phyloP scores from a whole-genome alignment of 2,797 vertebrate genomes.

The Moxostoma hubbsi region DNA sequence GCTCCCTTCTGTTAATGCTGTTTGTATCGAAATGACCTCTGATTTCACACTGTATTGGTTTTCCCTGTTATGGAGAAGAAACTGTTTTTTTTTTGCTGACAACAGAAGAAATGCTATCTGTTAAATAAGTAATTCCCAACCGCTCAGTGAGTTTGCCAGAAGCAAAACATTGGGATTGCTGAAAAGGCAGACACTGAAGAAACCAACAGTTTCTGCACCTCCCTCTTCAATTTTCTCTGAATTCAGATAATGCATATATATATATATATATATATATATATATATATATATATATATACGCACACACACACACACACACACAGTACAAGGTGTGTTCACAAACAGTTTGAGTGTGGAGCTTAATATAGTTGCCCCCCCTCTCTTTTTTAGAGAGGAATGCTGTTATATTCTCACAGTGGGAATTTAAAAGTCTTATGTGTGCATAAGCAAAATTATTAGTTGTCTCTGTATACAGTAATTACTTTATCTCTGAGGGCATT shows the following conservation, averaged over 20 bases:
- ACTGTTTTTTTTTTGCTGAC: slow-evolving; percentile 80
- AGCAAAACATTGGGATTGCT: slow-evolving; percentile 82
- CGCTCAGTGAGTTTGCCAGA: slow-evolving; percentile 79
- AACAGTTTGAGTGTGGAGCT: neutral
- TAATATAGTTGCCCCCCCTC: neutral
- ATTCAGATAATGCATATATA: slow-evolving; percentile 49
- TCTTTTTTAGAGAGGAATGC: neutral
- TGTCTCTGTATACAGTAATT: no score
- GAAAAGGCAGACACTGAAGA: slow-evolving; percentile 72
- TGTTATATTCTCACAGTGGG: neutral
- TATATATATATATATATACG: no score
- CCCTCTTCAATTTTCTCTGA: slow-evolving; percentile 53
- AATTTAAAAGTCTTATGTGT: neutral
- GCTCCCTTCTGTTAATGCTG: slow-evolving; percentile 75
- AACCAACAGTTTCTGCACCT: slow-evolving; percentile 44
- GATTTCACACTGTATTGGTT: slow-evolving; percentile 83
- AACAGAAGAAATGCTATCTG: slow-evolving; percentile 84
- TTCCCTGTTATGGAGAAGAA: slow-evolving; percentile 80
- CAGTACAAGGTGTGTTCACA: slow-evolving; percentile 24
- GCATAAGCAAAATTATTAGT: slow-evolving; percentile 1
- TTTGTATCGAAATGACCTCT: slow-evolving; percentile 82
- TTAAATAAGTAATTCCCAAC: slow-evolving; percentile 87
- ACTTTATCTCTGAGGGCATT: no score
- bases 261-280: no score
- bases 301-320: no score